These are phyloP conservation scores for Andrena praecox DNA, from an alignment of 2,888 invertebrate species.

Conservation along the genomic window DNA sequence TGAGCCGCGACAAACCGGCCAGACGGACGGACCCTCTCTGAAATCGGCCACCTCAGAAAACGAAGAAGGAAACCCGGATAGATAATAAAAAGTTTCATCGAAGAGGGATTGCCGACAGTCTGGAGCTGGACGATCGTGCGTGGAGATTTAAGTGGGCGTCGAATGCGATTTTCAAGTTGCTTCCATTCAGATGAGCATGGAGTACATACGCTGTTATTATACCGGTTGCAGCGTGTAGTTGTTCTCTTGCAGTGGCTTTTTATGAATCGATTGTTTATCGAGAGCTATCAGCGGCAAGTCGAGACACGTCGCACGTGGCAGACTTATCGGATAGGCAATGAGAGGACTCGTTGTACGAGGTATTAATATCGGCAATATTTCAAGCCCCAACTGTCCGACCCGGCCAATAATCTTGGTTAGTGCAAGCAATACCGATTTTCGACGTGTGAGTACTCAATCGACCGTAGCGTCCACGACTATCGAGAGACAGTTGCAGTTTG, in stretches of 20 bases:
- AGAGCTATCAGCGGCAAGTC: slow-evolving; percentile 8
- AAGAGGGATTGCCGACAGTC: not conserved
- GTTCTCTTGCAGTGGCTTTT: not conserved
- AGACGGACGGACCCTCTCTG: slow-evolving; percentile 11
- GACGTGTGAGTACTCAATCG: slow-evolving; percentile 35
- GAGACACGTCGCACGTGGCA: slow-evolving; percentile 42
- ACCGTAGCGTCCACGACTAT: slow-evolving; percentile 30
- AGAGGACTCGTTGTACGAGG: slow-evolving; percentile 33
- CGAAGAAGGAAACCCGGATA: slow-evolving; percentile 12
- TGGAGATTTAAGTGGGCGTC: not conserved
- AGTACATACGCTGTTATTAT: not conserved
- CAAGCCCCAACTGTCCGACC: slow-evolving; percentile 29
- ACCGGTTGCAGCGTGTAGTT: not conserved
- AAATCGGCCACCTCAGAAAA: slow-evolving; percentile 33
- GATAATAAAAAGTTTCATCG: slow-evolving; percentile 25
- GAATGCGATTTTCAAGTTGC: not conserved
- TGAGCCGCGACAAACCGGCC: slow-evolving; percentile 62
- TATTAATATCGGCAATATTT: slow-evolving; percentile 53
- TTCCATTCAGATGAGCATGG: not conserved
- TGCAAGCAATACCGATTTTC: slow-evolving; percentile 28
- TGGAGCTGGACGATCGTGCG: not conserved
- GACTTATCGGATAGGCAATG: slow-evolving; percentile 45
- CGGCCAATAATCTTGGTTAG: slow-evolving; percentile 40
- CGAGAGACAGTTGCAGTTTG: slow-evolving; percentile 30
- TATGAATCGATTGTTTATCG: slow-evolving; percentile 31